These are phyloP conservation scores for Poeciliopsis retropinna DNA, from an alignment of 2,113 vertebrate species.

Conservation along the genomic window DNA sequence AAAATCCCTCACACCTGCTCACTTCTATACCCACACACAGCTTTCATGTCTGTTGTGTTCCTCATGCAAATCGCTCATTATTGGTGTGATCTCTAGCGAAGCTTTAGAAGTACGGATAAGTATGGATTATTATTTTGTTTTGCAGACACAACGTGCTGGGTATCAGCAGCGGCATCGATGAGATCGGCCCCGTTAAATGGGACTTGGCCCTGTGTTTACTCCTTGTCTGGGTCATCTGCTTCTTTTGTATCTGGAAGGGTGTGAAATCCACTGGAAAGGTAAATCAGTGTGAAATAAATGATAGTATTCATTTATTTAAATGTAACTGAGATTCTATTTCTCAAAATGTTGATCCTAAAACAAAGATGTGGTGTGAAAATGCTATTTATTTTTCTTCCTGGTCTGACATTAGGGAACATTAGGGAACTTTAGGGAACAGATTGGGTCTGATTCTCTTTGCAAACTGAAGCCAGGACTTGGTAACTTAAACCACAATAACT, in stretches of 20 bases:
- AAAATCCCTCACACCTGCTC: constrained; percentile 5
- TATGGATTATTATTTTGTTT: neutral
- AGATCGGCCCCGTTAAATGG: constrained; percentile 91
- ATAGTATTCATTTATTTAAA: no score
- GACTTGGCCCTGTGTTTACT: constrained; percentile 95
- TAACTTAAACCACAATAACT: no score
- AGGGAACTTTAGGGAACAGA: no score
- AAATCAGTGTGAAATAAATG: neutral
- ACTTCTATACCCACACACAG: constrained; percentile 4
- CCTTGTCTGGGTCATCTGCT: constrained; percentile 94
- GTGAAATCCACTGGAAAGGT: constrained; percentile 98
- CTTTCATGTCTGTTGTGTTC: neutral
- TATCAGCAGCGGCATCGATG: constrained; percentile 88
- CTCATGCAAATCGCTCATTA: neutral
- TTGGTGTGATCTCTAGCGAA: neutral
- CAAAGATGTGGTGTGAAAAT: no score
- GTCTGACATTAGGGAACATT: no score
- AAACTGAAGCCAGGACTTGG: no score
- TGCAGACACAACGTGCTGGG: constrained; percentile 91
- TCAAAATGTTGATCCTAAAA: no score
- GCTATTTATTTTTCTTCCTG: no score
- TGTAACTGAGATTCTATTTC: no score
- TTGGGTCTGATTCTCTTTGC: no score
- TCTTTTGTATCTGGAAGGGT: constrained; percentile 99
- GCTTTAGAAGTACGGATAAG: neutral